Base-by-base conservation (phyloP, 2,113 vertebrate species). In the Trogon melanurus region DNA sequence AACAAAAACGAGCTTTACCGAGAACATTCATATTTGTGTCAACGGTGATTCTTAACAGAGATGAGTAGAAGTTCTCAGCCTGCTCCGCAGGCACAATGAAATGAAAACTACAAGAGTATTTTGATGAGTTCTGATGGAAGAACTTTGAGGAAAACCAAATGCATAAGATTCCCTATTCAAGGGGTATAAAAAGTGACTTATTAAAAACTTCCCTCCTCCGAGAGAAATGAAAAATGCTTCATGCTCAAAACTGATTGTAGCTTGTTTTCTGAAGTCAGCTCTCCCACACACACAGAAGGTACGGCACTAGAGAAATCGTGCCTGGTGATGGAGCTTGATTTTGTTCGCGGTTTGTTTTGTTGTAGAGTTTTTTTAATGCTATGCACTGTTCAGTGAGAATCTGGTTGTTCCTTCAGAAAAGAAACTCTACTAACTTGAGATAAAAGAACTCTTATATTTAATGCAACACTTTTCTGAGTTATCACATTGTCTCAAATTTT, bases 41-140 rank as follows among this genome's bases (percentile, higher is more conserved):
- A 92, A 79, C 5, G 79, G 27, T 2, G 8, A 16, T 18, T 36
- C 38, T 60, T 57, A 26, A 75, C 10, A 66, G 22, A 71, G 78
- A 79, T 18, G 0, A 61, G 6, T 5, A 44, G 16, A 62, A 71
- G 32, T 60, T 79, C 41, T 76, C 9, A 76, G 53, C 6, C 20
- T 0, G 0, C 10, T 53, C 5, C 16, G 4, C 8, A 32, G 9
- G 4, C 6, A 92, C 25, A 83, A 54, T 21, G 38, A 70, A 60
- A 86, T 6, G 64, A 81, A 22, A 85, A 62, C 23, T 58, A 47
- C 41, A 41, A 41, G 41, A 41, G 13, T 13, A 36, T 41, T 13
- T 41, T 41, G 41, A 10, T 13, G 13, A 41, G 41, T 41, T 41
- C 41, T 41, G 41, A 41, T 41, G 41, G 41, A 41, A 41, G 41